A percentile compares a stretch with the other conserved stretches of the same genome.
These are phyloP conservation scores for Holothuria scabra DNA, from an alignment of 53 echinoderm and acorn worm genomes.

Conservation along the genomic window DNA sequence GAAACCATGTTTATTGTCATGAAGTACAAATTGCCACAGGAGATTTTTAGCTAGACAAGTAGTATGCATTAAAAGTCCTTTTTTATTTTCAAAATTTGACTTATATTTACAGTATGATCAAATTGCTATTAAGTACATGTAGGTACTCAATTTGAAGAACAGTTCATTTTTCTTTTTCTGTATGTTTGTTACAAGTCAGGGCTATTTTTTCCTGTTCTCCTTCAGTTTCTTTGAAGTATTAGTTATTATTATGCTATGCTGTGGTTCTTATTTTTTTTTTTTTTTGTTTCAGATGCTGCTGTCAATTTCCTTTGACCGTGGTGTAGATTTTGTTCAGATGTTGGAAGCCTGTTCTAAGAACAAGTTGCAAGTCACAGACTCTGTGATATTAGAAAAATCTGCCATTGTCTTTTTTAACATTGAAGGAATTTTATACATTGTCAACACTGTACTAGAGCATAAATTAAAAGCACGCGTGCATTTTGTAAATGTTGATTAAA, in stretches of 20 bases:
- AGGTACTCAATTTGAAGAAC: no score
- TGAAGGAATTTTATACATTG: neutral
- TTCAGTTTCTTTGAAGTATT: no score
- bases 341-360: slow-evolving; percentile 6
- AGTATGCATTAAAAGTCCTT: no score
- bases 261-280: neutral
- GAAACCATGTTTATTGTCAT: slow-evolving; percentile 9
- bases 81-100: no score
- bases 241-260: no score
- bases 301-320: slow-evolving; percentile 1
- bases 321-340: neutral
- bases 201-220: no score
- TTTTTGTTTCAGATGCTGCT: slow-evolving; percentile 20
- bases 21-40: slow-evolving; percentile 25
- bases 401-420: slow-evolving; percentile 17
- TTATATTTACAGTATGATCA: no score
- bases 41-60: neutral
- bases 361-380: slow-evolving; percentile 10
- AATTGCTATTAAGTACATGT: no score
- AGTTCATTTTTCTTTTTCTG: no score
- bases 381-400: slow-evolving; percentile 1
- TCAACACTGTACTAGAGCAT: slow-evolving; percentile 1
- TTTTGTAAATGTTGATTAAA: slow-evolving; percentile 10
- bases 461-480: neutral
- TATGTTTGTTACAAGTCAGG: no score